Conservation (phyloP, 2,113 vertebrate species). For the Hemiscyllium ocellatum region DNA sequence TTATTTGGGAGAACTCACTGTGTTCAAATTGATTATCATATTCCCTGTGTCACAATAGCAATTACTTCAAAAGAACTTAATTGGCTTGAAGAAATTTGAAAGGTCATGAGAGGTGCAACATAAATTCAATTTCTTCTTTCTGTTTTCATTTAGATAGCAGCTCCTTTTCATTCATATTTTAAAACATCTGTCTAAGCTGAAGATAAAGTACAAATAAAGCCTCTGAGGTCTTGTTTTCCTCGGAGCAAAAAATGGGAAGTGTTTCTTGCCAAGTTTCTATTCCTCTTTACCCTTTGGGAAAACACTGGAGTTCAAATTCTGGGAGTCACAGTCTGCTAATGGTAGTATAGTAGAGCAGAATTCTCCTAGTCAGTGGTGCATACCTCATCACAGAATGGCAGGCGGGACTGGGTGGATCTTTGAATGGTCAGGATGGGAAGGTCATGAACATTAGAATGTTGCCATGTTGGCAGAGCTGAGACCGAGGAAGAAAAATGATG, state of each 20-base stretch:
- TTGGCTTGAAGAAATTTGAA: neutral
- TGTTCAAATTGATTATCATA: neutral
- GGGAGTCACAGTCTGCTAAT: neutral
- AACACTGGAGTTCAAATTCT: neutral
- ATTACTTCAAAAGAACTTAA: neutral
- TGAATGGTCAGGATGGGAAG: neutral
- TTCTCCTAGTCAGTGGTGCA: neutral
- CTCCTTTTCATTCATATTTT: neutral
- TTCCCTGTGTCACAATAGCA: neutral
- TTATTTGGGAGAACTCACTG: neutral
- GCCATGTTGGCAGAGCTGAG: neutral
- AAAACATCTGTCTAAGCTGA: neutral
- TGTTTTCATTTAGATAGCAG: neutral
- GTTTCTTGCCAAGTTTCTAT: neutral
- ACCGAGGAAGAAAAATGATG: neutral
- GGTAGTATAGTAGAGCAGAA: neutral
- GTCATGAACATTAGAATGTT: neutral
- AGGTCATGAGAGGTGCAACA: neutral
- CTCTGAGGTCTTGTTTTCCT: neutral
- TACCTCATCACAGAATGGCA: neutral
- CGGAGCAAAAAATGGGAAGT: neutral
- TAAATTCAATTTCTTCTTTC: neutral
- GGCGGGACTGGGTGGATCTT: neutral
- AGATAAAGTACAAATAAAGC: neutral
- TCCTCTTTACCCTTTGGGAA: neutral